Evolutionary conservation across 2,888 invertebrate species (phyloP), one percentile per base, ranked within the genome.

Genomic region (Fragum whitleyi): DNA sequence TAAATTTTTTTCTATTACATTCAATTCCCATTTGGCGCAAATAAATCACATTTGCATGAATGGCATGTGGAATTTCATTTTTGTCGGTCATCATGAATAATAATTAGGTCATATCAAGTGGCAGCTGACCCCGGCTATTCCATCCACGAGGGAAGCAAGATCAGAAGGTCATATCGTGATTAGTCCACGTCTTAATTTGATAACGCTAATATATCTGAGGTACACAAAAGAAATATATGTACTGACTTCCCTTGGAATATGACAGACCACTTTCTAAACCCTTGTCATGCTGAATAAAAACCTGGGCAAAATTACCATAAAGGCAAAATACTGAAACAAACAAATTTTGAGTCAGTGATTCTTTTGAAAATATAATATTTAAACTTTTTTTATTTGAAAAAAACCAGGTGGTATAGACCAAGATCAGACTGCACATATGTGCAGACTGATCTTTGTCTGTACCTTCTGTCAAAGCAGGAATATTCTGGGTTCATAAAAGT

Each of bases 41-140:
- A 61, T 32, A 32, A 61, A 61, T 61, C 61, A 29, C 61, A 61
- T 61, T 61, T 61, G 26, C 61, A 61, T 61, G 32, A 29, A 61
- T 61, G 14, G 61, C 32, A 61, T 6, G 32, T 32, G n/a, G 26
- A 61, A 32, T 28, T 61, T 28, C 61, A 28, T 32, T 61, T 61
- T 61, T 32, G 5, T 14, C 47, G 47, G 47, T 47, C 47, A 47
- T 47, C 47, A n/a, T 61, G 61, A 32, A 61, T 61, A 61, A 28
- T 61, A 32, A 61, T 28, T 32, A 61, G 61, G 29, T 61, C 61
- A 61, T 61, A 26, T 11, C 2, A 26, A 57, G 57, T 6, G 14
- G n/a, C 5, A 47, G 2, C n/a, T 3, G 39, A 47, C 5, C 47
- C n/a, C 5, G n/a, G 47, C 32, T 36, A 47, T n/a, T 26, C 23